Base-by-base conservation (phyloP, 37 sponge, comb jelly and placozoan genomes). In the Haliclona indistincta region DNA sequence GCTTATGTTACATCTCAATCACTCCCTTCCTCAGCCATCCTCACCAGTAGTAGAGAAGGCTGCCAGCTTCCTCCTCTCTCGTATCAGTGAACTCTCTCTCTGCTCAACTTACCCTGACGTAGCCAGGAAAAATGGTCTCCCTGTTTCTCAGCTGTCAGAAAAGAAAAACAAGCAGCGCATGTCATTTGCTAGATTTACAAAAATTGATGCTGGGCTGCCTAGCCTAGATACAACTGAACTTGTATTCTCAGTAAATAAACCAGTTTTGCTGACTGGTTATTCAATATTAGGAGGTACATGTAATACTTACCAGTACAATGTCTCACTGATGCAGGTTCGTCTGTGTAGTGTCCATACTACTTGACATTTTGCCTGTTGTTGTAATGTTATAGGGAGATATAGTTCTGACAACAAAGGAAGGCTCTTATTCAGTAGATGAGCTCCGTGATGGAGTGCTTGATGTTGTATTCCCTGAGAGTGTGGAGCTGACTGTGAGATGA, bases 71-170 rank as follows among this genome's bases (percentile, higher is more conserved):
- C 75, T 91, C 20, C 73, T 80, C 34, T 82, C 87, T 53, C 63
- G 87, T 1, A 86, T 91, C 55, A 86, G 78, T 65, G 92, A 91
- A 68, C 83, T 91, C 0, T 78, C 92, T 7, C 79, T 91, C 15
- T 86, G 90, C 54, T 75, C 75, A 23, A 64, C 81, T 0, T 89
- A 84, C 66, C 85, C 90, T 15, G 90, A 84, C 43, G 76, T 81
- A 3, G 75, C 75, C 20, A 11, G 32, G 23, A 25, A 75, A 42
- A 71, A 75, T n/a, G 78, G 74, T 32, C 67, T 89, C 11, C 62
- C 86, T 40, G 35, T 79, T 17, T 29, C 26, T 32, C 43, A 47
- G 54, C n/a, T n/a, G n/a, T 26, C 58, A 0, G 84, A 80, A 40
- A 80, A 67, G 56, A 89, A 84, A 64, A 70, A 75, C 30, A 70